These are phyloP conservation scores for Podargus strigoides DNA, from an alignment of 2,797 vertebrate genomes.

Conservation along the genomic window DNA sequence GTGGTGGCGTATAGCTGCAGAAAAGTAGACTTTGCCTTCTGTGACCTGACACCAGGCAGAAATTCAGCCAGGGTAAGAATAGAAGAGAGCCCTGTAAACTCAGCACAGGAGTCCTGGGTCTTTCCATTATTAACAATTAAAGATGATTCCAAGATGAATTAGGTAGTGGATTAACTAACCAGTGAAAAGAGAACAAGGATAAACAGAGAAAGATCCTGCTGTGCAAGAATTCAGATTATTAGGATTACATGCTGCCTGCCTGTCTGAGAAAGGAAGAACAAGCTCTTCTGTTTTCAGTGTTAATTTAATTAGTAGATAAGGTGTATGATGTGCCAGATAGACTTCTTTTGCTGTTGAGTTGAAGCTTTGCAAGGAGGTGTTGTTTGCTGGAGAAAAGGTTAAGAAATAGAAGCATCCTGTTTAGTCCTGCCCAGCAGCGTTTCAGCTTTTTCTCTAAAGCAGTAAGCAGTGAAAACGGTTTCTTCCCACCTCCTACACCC, in stretches of 20 bases:
- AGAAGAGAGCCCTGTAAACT: slow-evolving; percentile 14
- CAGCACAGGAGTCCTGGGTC: not conserved
- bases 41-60: slow-evolving; percentile 49
- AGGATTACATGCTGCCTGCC: not conserved
- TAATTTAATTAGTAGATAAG: slow-evolving; percentile 27
- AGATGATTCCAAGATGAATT: slow-evolving; percentile 42
- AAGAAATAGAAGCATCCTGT: slow-evolving; percentile 1
- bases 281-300: not conserved
- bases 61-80: slow-evolving; percentile 28
- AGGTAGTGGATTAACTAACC: slow-evolving; percentile 11
- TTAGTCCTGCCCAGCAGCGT: not conserved
- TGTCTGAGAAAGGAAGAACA: not conserved
- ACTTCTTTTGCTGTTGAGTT: not conserved
- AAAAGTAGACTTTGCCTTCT: not conserved
- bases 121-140: slow-evolving; percentile 70
- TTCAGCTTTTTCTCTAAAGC: not conserved
- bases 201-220: not conserved
- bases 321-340: not conserved
- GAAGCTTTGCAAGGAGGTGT: not conserved
- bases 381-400: not conserved
- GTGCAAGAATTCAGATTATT: not conserved
- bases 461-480: not conserved
- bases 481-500: slow-evolving; percentile 1
- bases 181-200: not conserved
- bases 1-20: not conserved